These are phyloP conservation scores for Nymphalis io DNA, from an alignment of 1,140 invertebrate species.

Conservation along the genomic window DNA sequence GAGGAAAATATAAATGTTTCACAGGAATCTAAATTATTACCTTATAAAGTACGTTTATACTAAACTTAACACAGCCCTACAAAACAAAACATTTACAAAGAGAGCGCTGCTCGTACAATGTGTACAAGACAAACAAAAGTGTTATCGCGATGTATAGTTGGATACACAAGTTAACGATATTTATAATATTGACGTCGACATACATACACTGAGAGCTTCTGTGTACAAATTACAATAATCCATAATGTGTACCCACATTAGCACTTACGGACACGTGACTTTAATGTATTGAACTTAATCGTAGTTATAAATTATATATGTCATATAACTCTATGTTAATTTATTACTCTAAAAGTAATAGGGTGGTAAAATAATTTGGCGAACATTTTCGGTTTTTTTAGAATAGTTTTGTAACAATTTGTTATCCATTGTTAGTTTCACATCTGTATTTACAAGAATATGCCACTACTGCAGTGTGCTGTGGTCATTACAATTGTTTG, in stretches of 20 bases:
- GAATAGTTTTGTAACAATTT: too few relatives aligned
- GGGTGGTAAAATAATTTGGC: too few relatives aligned
- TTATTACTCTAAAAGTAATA: too few relatives aligned
- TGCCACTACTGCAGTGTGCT: too few relatives aligned
- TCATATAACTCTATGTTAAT: too few relatives aligned
- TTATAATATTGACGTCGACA: constrained; percentile 43
- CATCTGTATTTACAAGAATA: too few relatives aligned
- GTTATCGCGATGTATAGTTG: constrained; percentile 14
- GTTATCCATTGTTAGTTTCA: too few relatives aligned
- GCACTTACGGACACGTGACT: constrained; percentile 9
- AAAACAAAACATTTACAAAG: constrained; percentile 13
- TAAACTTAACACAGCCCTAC: constrained; percentile 8
- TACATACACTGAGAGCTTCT: constrained; percentile 25
- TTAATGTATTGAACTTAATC: background rate
- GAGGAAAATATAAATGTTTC: background rate
- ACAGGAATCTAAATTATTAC: background rate
- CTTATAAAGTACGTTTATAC: background rate
- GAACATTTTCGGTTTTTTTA: too few relatives aligned
- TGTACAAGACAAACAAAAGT: constrained; percentile 19
- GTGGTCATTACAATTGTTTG: too few relatives aligned
- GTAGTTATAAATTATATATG: background rate
- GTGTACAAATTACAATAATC: constrained; percentile 27
- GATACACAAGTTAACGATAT: constrained; percentile 38
- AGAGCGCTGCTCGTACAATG: constrained; percentile 15
- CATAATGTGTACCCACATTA: background rate